Evolutionary conservation across 1,140 invertebrate species (phyloP).

Genomic region (Sinella curviseta): DNA sequence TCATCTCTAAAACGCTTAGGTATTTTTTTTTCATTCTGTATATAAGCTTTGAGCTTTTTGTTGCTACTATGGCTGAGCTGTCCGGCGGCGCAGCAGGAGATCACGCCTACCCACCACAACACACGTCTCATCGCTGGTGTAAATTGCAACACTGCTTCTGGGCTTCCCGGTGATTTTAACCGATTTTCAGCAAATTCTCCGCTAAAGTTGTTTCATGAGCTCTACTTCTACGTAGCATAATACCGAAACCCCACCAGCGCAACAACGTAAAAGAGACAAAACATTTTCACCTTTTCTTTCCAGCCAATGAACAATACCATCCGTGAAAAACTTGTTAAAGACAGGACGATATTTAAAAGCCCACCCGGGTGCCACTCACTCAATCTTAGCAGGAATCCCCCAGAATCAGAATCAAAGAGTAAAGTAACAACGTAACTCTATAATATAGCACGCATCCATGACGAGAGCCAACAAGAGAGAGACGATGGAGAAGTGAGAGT

Average conservation of each 20-base stretch:
- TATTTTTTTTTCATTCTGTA: no score
- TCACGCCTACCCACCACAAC: constrained; percentile 3
- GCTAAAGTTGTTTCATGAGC: no score
- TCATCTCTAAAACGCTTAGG: no score
- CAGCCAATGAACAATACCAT: no score
- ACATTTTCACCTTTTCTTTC: neutral
- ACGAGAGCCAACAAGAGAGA: no score
- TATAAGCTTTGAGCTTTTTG: neutral
- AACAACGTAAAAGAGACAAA: neutral
- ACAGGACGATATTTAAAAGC: neutral
- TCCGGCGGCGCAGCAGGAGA: constrained; percentile 11
- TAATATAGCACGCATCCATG: no score
- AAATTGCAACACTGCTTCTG: constrained; percentile 16
- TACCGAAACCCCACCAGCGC: no score
- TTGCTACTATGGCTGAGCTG: neutral
- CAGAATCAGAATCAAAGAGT: no score
- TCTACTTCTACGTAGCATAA: no score
- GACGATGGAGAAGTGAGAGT: no score
- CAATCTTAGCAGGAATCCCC: no score
- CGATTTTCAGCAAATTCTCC: constrained; percentile 4
- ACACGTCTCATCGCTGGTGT: neutral
- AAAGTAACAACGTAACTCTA: no score
- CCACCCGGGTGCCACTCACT: neutral
- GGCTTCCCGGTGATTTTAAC: constrained; percentile 1
- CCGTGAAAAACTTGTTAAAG: neutral